A percentile compares a stretch with the other conserved stretches of the same genome.
These are phyloP conservation scores for Elephantulus edwardii DNA, from an alignment of 2,113 vertebrate species.

Conservation along the genomic window DNA sequence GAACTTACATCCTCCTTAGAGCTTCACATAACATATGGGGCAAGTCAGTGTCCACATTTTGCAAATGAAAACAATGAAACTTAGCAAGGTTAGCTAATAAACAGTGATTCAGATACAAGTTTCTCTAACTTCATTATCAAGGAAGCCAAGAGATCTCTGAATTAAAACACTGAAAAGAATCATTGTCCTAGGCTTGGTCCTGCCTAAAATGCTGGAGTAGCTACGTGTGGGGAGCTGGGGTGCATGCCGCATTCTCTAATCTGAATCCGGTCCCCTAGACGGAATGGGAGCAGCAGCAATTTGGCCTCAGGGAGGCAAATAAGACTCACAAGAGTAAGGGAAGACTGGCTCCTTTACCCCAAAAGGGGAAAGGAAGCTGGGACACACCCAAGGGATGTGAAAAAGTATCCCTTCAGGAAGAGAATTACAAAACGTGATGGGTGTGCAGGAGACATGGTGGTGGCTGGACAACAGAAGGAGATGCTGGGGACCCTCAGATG, in stretches of 20 bases:
- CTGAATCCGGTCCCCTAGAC: accelerated
- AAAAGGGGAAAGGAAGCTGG: not conserved
- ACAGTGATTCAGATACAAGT: not conserved
- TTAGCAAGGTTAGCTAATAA: not conserved
- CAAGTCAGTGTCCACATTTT: not conserved
- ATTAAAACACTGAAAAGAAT: not conserved
- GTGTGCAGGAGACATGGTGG: not conserved
- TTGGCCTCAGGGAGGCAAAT: not conserved
- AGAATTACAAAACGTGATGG: not conserved
- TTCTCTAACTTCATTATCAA: not conserved
- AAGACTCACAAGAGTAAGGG: not conserved
- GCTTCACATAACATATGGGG: not conserved
- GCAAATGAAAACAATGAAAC: conserved; percentile 1
- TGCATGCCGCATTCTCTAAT: not conserved
- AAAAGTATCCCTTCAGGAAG: not conserved
- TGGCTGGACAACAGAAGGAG: not conserved
- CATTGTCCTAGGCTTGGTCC: not conserved
- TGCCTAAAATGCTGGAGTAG: not conserved
- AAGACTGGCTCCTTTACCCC: not conserved
- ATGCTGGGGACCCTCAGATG: not conserved
- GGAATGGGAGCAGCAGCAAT: not conserved
- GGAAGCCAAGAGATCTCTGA: not conserved
- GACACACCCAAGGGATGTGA: not conserved
- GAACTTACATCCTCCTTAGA: not conserved
- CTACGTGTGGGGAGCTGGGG: not conserved